A percentile compares a stretch with the other conserved stretches of the same genome.
Conservation (phyloP, 2,797 vertebrate genomes). For the Peromyscus nudipes region DNA sequence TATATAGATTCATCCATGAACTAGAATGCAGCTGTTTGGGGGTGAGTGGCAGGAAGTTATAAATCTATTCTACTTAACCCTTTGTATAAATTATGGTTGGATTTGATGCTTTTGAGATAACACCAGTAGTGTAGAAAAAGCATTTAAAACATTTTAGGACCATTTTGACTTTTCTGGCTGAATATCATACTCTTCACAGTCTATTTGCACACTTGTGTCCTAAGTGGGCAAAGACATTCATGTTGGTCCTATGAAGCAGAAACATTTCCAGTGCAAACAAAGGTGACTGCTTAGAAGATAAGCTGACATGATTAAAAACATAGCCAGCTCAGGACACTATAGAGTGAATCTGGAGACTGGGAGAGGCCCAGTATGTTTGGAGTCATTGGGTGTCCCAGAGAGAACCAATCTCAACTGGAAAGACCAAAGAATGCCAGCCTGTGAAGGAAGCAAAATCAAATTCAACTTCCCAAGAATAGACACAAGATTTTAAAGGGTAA, state of each 20-base stretch:
- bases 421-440: neutral
- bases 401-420: neutral
- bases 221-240: neutral
- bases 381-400: neutral
- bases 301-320: neutral
- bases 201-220: constrained; percentile 15
- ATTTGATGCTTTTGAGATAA: neutral
- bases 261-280: neutral
- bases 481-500: neutral
- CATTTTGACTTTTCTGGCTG: constrained; percentile 14
- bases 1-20: neutral
- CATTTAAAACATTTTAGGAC: neutral
- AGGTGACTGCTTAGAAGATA: constrained; percentile 32
- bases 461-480: neutral
- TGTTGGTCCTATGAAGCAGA: neutral
- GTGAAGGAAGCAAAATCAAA: neutral
- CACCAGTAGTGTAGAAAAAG: constrained; percentile 28
- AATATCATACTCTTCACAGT: constrained; percentile 7
- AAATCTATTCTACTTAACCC: neutral
- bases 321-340: too few relatives aligned
- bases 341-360: neutral
- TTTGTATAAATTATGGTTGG: neutral
- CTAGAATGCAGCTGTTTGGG: neutral
- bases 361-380: neutral
- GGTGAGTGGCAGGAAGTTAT: neutral